Base-by-base conservation (phyloP, 2,888 invertebrate genomes). In the Leptogaster cylindrica region DNA sequence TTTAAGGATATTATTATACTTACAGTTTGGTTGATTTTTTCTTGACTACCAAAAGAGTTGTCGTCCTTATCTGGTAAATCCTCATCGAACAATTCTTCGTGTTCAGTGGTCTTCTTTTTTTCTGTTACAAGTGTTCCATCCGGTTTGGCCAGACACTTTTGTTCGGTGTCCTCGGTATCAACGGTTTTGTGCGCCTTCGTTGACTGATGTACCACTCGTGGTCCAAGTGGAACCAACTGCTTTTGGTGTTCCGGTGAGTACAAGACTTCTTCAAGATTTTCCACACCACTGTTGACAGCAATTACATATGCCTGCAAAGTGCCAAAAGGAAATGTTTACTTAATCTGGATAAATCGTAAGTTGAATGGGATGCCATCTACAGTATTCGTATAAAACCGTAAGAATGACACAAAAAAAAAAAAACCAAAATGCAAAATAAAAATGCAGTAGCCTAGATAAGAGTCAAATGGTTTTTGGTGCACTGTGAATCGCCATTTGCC, bases 61-160 rank as follows among this genome's bases (percentile, higher is more conserved):
- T 78, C 76, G 75, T 86, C 87, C 75, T 87, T 85, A 72, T 88
- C 87, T 5, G 88, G 87, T 41, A 90, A 81, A 75, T 92, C 91
- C 78, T 91, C 88, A 86, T 93, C 92, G 75, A 89, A 88, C 66
- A 91, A 84, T 78, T 89, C 88, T 81, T 93, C 93, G 85, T 93
- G 92, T 78, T 93, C 91, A 71, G 89, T 90, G 66, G 89, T 92
- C 75, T 89, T 88, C 75, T 89, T 88, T 71, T 88, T 91, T 83
- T 95, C 93, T 6, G 93, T 94, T 73, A 93, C 88, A 75, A 95
- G 87, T 71, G 90, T 89, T 28, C 95, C 95, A 83, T 93, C 92
- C 31, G 89, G 86, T 73, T 89, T 88, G 51, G 91, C 84, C 50
- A 91, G 88, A 76, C 90, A 90, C 70, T 89, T 83, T 79, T 92